Evolutionary conservation across 2,888 invertebrate genomes (phyloP), one percentile per base, ranked within the genome.

Genomic region (Melikaiella ostensackeni): DNA sequence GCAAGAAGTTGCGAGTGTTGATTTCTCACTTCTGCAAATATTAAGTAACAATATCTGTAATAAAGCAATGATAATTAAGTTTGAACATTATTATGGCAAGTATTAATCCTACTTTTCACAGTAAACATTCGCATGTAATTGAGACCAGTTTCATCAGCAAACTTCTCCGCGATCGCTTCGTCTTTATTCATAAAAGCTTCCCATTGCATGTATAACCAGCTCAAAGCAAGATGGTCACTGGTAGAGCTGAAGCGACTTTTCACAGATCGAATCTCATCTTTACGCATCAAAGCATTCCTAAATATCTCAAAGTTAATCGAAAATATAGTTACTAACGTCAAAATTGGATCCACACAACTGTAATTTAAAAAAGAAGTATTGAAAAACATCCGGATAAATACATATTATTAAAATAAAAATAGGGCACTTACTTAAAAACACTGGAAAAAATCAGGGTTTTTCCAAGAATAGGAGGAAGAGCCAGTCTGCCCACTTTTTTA

Each of bases 201-300:
- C 92, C 93, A 95, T 76, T 93, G 92, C 13, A 92, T 91, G 80
- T 93, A 94, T 11, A 95, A 86, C 88, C 93, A 90, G 84, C 94
- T 92, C 19, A 94, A 70, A 0, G 95, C 94, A 19, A 93, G 86
- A 89, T 95, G 95, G 88, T 96, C 96, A 4, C 95, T 95, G 0
- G 91, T 92, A 0, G 91, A 79, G 76, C 92, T 93, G 88, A 91
- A 94, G 6, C 89, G 83, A 2, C 88, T 85, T 88, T 95, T 95
- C 0, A 92, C 89, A 50, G 89, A 86, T 75, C 94, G 93, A 13
- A 94, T 92, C 83, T 89, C 90, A 11, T 92, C 91, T 81, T 93
- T 93, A 64, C 93, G 89, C 0, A 92, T 90, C 5, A 94, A 89
- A 0, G 92, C 90, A 59, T 92, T 92, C 0, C 85, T 79, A 84